Base-by-base conservation (phyloP, 1,140 invertebrate species). In the Andrena cerasifolii region DNA sequence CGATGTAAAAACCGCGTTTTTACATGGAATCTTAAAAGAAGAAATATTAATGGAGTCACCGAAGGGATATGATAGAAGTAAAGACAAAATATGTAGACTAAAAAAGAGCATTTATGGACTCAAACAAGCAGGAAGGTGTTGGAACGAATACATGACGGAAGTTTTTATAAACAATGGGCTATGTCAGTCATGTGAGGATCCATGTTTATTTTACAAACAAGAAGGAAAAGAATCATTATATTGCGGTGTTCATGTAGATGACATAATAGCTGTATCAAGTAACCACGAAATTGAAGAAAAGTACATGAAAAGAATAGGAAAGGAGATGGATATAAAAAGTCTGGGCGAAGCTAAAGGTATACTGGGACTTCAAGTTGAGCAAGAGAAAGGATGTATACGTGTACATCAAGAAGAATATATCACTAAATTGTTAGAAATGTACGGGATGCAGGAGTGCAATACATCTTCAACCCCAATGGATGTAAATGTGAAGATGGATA, bases 21-120 rank as follows among this genome's bases (percentile, higher is more conserved):
- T 76, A 1, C 58, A 66, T 3, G 59, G 66, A 8, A 18, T 1
- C 0, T 47, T 80, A 0, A 12, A 47, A 0, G 78, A 80, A 18
- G 66, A 80, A 24, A 65, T 80, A 3, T 80, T 6, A 24, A 65
- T 80, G 58, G 66, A 76, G 28, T 1, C 43, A 2, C 73, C 72
- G 0, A 28, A 65, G 0, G 47, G 8, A 24, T 26, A n/a, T 31
- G 3, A n/a, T n/a, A n/a, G n/a, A n/a, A n/a, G n/a, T n/a, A n/a
- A n/a, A 58, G 36, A 24, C 4, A 24, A 0, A 43, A 45, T 77
- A 0, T 77, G 66, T 10, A 65, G 45, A 14, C 14, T 80, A 8
- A 71, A 58, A 1, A 79, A 45, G 4, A 62, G 47, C 7, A 36
- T 78, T 2, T 78, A 72, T 14, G 76, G 61, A 0, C 21, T 78